Evolutionary conservation across 1,140 invertebrate genomes (phyloP).

Genomic region (Holcopasites calliopsidis): DNA sequence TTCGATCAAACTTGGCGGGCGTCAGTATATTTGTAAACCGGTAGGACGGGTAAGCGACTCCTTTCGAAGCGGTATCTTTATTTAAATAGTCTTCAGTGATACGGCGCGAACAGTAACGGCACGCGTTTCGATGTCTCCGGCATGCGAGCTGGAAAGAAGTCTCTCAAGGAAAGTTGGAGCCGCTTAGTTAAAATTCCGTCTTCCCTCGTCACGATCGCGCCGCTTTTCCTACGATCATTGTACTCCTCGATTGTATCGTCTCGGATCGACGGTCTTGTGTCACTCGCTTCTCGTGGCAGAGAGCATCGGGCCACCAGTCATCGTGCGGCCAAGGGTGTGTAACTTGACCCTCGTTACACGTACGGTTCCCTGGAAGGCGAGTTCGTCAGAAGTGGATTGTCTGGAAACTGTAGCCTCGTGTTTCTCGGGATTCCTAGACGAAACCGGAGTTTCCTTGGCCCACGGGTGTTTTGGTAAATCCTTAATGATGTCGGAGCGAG

Average conservation of each 20-base stretch:
- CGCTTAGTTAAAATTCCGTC: slow-evolving; percentile 13
- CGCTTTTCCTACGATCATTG: slow-evolving; percentile 26
- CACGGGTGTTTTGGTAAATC: neutral
- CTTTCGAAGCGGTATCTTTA: slow-evolving; percentile 33
- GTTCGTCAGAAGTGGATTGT: slow-evolving; percentile 44
- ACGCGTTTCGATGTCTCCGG: slow-evolving; percentile 22
- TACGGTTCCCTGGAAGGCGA: slow-evolving; percentile 38
- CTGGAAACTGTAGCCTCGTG: neutral
- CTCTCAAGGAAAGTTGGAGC: neutral
- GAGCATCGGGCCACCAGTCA: slow-evolving; percentile 19
- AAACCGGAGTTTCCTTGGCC: slow-evolving; percentile 1
- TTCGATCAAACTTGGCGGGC: slow-evolving; percentile 56
- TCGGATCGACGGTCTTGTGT: slow-evolving; percentile 39
- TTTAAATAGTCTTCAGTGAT: slow-evolving; percentile 42
- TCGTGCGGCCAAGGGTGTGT: slow-evolving; percentile 41
- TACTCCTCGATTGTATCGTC: slow-evolving; percentile 37
- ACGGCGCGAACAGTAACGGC: slow-evolving; percentile 20
- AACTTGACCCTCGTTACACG: slow-evolving; percentile 56
- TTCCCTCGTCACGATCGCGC: neutral
- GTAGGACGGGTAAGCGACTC: slow-evolving; percentile 37
- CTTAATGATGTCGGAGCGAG: slow-evolving; percentile 4
- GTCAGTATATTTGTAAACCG: slow-evolving; percentile 44
- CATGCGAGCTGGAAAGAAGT: slow-evolving; percentile 1
- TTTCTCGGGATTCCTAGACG: slow-evolving; percentile 13
- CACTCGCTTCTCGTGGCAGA: slow-evolving; percentile 29